Percentiles rank a stretch among this genome's conserved stretches.
Conservation (phyloP, 2,113 vertebrate genomes). For the Alligator mississippiensis region DNA sequence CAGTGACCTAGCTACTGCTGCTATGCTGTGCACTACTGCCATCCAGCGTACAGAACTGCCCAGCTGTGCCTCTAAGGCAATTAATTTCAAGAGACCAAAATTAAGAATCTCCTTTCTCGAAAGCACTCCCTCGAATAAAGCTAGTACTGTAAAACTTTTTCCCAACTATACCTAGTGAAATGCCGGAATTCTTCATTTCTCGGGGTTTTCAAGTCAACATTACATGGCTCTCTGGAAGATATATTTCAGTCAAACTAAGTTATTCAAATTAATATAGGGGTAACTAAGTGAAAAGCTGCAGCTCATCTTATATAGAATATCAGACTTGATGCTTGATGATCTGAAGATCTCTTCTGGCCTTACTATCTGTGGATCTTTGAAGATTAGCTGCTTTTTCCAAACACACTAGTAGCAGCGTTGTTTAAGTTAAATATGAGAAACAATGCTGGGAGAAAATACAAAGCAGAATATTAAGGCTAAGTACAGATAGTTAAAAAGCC, state of each 20-base stretch:
- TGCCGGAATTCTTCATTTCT: background rate
- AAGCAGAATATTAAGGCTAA: background rate
- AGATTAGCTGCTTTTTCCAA: background rate
- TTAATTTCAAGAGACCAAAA: too few species aligned
- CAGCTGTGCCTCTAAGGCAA: too few species aligned
- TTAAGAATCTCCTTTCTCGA: too few species aligned
- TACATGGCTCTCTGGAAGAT: background rate
- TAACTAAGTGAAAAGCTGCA: background rate
- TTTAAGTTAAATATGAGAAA: background rate
- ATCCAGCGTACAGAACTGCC: too few species aligned
- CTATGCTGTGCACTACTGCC: too few species aligned
- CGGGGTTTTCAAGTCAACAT: background rate
- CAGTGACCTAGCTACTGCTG: too few species aligned
- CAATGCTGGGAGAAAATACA: background rate
- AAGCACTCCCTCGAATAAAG: too few species aligned
- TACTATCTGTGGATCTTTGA: background rate
- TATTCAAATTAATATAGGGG: background rate
- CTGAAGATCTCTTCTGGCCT: background rate
- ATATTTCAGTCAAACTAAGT: background rate
- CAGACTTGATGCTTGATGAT: background rate
- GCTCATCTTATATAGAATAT: rapidly evolving
- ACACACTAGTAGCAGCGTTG: background rate
- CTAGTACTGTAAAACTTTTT: too few species aligned
- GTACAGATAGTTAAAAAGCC: too few species aligned
- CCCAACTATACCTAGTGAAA: too few species aligned